Base-by-base conservation (phyloP, 2,888 invertebrate genomes). In the Drosophila ustulata region DNA sequence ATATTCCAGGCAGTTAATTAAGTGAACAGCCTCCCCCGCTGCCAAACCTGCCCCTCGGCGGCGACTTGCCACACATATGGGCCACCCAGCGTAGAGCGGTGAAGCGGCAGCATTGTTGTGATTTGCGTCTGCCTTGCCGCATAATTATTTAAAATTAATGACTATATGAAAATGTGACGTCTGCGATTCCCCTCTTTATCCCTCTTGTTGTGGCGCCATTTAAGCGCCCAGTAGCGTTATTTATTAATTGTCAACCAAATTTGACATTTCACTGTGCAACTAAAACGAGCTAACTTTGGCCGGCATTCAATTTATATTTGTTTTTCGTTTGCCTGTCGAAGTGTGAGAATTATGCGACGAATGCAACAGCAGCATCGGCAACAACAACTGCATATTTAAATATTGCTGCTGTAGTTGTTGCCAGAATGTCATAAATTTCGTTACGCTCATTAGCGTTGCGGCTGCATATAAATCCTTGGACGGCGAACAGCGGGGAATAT, bases 231-330 rank as follows among this genome's bases (percentile, higher is more conserved):
- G 72, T 70, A 63, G 74, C 83, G 91, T 91, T 90, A 91, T 91
- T 91, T 91, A 91, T 91, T 91, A 90, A 89, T 91, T 91, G 91
- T 91, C 91, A 91, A 89, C 90, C 88, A 88, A 91, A 90, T 89
- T 91, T 90, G 90, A 91, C 90, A 90, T 90, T 90, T 90, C 91
- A 89, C 87, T 91, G 90, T 84, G 50, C 43, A 55, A 55, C 49
- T 52, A 43, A 71, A 73, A 66, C 49, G 52, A 45, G 43, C 28
- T 53, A 58, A 72, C 74, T 78, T 77, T 67, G 69, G 69, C 50
- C 66, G 73, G 68, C 70, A 75, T 90, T 89, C 90, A 78, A 90
- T 90, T 88, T 89, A 85, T 85, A 75, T 85, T 70, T 78, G 65
- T 65, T 66, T 77, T 69, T 28, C 43, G 47, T 34, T 55, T 57